phyloP scores from a whole-genome alignment of 1,140 invertebrate species.

The Brachionus plicatilis region DNA sequence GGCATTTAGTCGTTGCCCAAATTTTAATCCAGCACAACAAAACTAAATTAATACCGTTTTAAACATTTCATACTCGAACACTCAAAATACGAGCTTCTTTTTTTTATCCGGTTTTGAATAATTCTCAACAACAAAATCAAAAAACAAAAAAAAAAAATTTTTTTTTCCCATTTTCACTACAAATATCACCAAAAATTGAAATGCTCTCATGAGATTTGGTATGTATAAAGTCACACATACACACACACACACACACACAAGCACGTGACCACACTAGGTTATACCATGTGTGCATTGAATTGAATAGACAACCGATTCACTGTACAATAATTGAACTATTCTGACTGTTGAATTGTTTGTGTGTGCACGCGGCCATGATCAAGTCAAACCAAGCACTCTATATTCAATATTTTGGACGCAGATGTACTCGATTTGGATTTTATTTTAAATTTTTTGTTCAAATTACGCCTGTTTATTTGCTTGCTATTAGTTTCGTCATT shows the following conservation, averaged over 20 bases:
- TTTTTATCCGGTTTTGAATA: constrained; percentile 4
- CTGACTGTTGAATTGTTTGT: constrained; percentile 4
- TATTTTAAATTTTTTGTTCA: constrained; percentile 22
- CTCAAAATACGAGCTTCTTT: background rate
- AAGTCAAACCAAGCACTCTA: background rate
- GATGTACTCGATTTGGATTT: constrained; percentile 1
- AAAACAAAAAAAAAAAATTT: background rate
- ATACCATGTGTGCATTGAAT: background rate
- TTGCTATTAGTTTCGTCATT: constrained; percentile 15
- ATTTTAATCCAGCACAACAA: background rate
- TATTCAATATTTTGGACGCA: constrained; percentile 10
- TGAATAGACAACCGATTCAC: background rate
- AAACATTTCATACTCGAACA: constrained; percentile 31
- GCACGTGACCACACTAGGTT: background rate
- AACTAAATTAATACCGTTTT: constrained; percentile 21
- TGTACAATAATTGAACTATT: constrained; percentile 18
- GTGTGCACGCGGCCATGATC: background rate
- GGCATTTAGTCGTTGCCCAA: background rate
- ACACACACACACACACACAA: no score
- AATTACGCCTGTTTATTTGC: background rate
- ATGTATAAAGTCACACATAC: background rate
- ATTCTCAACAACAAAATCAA: background rate
- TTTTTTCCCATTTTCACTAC: background rate
- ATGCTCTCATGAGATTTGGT: constrained; percentile 12
- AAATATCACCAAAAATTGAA: background rate